phyloP scores from a whole-genome alignment of 2,888 invertebrate genomes.

The Aporophyla lueneburgensis region DNA sequence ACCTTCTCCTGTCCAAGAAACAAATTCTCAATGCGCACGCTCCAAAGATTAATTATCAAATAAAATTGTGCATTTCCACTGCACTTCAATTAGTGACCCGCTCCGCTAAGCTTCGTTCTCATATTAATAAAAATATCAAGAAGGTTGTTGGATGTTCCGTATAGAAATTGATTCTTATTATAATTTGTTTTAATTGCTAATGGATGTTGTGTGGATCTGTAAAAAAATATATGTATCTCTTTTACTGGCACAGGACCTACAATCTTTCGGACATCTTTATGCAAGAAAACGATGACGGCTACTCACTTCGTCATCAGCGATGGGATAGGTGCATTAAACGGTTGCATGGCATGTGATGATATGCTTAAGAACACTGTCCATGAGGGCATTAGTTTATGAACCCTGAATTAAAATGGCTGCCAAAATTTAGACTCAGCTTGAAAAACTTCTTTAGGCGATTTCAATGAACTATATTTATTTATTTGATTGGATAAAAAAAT shows the following conservation, averaged over 20 bases:
- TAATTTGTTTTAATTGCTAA: neutral
- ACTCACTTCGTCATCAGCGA: no score
- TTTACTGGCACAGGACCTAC: no score
- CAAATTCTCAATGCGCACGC: slow-evolving; percentile 64
- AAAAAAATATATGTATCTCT: neutral
- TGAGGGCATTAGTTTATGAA: neutral
- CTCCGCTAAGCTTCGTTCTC: slow-evolving; percentile 47
- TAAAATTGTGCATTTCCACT: slow-evolving; percentile 65
- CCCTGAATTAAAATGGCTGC: neutral
- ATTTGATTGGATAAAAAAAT: no score
- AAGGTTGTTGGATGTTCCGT: slow-evolving; percentile 35
- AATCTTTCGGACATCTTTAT: no score
- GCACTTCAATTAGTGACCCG: slow-evolving; percentile 72
- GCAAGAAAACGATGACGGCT: no score
- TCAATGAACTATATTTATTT: no score
- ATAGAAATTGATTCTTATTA: neutral
- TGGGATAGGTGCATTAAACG: no score
- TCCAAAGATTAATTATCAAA: slow-evolving; percentile 68
- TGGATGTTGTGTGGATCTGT: neutral
- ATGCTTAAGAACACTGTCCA: no score
- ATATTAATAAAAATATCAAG: slow-evolving; percentile 35
- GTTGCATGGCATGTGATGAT: no score
- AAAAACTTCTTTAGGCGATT: no score
- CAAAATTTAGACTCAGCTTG: neutral
- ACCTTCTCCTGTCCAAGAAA: slow-evolving; percentile 53